Evolutionary conservation across 1,140 invertebrate species (phyloP).

Genomic region (Drosophila mauritiana): DNA sequence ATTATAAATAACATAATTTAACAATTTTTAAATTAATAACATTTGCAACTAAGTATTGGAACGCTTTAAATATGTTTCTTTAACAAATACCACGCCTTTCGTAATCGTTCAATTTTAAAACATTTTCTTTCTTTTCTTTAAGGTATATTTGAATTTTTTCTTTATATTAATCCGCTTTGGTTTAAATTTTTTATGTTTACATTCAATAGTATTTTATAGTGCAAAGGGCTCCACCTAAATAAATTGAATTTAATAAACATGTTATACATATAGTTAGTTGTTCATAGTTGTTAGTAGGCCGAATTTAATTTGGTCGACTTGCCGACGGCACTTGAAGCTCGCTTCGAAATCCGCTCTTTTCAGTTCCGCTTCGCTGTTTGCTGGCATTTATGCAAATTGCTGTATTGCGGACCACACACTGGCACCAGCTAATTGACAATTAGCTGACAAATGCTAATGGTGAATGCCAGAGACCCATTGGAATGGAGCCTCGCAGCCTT

Average conservation of each 20-base stretch:
- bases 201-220: too few relatives aligned
- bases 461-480: slow-evolving; percentile 22
- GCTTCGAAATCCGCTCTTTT: neutral
- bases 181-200: too few relatives aligned
- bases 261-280: too few relatives aligned
- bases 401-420: slow-evolving; percentile 19
- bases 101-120: neutral
- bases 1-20: too few relatives aligned
- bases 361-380: neutral
- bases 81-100: too few relatives aligned
- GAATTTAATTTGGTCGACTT: neutral
- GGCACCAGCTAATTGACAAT: slow-evolving; percentile 59
- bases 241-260: too few relatives aligned
- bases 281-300: too few relatives aligned
- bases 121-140: neutral
- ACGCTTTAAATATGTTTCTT: too few relatives aligned
- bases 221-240: too few relatives aligned
- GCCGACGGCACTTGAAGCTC: slow-evolving; percentile 51
- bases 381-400: slow-evolving; percentile 43
- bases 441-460: slow-evolving; percentile 62
- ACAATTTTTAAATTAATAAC: too few relatives aligned
- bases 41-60: too few relatives aligned
- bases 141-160: neutral
- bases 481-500: slow-evolving; percentile 20
- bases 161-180: too few relatives aligned